Evolutionary conservation across 2,113 vertebrate species (phyloP), one percentile per base, ranked within the genome.

Genomic region (Leiothrix lutea): DNA sequence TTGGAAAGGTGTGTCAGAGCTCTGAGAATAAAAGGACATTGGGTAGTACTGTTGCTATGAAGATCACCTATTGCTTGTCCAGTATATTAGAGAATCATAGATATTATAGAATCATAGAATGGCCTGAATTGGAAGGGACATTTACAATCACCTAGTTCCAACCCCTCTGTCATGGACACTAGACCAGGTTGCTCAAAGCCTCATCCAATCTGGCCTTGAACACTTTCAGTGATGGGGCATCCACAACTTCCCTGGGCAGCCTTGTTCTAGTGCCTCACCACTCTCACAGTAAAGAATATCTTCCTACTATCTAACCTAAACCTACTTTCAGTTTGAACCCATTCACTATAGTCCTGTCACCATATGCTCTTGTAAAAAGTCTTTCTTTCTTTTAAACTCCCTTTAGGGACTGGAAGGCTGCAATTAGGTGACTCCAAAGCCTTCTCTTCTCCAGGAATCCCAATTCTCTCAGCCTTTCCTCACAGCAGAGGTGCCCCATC

Each of bases 401-500:
- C 29, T 81, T 66, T 33, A 29, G 19, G 60, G 33, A 28, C 23
- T 51, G 38, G 16, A 60, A 89, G 16, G 23, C 45, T 51, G 17
- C 20, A 74, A 54, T 54, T 53, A 74, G 20, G 14, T 67, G 28
- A 74, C 29, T 23, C n/a, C 0, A 0, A 69, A 78, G 33, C 33
- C 9, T 38, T 33, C 15, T 65, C n/a, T 56, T 75, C 8, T 69
- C 28, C 29, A 53, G 29, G 15, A 89, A 40, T 81, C 19, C 6
- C 38, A 81, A 9, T 5, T 67, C 3, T 60, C 53, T 81, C 28
- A 67, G n/a, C 12, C 28, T 89, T 74, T n/a, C 16, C 16, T 53
- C 1, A 0, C 5, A 51, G 28, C 2, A 53, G 13, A 74, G 16
- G 0, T 67, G 3, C 16, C 67, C 9, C 38, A 31, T 53, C n/a